Evolutionary conservation across 2,888 invertebrate genomes (phyloP).

Genomic region (Hermaeophaga mercurialis): DNA sequence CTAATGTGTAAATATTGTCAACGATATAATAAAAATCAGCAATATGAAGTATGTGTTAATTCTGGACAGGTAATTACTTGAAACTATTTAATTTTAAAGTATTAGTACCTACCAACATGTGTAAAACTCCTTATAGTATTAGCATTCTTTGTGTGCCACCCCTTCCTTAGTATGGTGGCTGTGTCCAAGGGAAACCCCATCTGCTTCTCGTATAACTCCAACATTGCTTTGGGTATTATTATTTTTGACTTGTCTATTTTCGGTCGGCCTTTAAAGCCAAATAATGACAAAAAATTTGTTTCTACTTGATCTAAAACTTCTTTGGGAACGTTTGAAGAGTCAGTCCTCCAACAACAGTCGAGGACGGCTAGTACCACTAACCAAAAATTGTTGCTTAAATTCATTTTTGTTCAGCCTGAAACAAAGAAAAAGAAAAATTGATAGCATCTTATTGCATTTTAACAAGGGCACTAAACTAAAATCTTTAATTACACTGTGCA

Average conservation of each 20-base stretch:
- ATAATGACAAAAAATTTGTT: slow-evolving; percentile 65
- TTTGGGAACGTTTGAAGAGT: slow-evolving; percentile 47
- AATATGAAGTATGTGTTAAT: too few relatives aligned
- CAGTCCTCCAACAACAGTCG: slow-evolving; percentile 39
- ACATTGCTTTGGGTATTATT: slow-evolving; percentile 78
- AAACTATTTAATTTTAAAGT: too few relatives aligned
- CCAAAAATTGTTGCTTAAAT: slow-evolving; percentile 39
- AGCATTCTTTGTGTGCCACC: slow-evolving; percentile 73
- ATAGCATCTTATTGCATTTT: too few relatives aligned
- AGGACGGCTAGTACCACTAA: slow-evolving; percentile 42
- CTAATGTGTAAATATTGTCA: too few relatives aligned
- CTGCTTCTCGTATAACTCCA: slow-evolving; percentile 75
- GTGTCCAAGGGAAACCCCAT: slow-evolving; percentile 68
- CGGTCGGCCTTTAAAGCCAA: slow-evolving; percentile 65
- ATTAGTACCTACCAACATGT: slow-evolving; percentile 69
- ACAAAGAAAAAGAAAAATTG: slow-evolving; percentile 30
- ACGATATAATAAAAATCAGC: too few relatives aligned
- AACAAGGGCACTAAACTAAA: too few relatives aligned
- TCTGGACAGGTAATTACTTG: too few relatives aligned
- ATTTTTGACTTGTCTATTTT: slow-evolving; percentile 58
- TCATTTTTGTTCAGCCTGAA: slow-evolving; percentile 40
- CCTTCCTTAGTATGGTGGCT: slow-evolving; percentile 69
- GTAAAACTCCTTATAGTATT: slow-evolving; percentile 86
- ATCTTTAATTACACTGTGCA: too few relatives aligned
- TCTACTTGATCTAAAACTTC: slow-evolving; percentile 61